A percentile compares a stretch with the other conserved stretches of the same genome.
Conservation (phyloP, 2,888 invertebrate genomes). For the Netelia melanura region DNA sequence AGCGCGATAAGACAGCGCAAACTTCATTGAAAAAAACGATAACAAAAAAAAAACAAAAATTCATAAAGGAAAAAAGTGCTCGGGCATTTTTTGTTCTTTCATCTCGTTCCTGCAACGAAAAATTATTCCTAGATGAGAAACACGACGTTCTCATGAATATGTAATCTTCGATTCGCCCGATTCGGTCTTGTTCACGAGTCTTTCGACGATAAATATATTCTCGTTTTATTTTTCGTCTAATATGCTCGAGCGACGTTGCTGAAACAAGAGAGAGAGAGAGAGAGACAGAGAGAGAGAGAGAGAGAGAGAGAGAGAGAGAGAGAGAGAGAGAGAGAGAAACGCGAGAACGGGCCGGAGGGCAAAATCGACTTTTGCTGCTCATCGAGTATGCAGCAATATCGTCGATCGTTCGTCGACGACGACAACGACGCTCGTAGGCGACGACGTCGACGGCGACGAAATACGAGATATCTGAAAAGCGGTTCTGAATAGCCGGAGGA, state of each 20-base stretch:
- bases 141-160: constrained; percentile 54
- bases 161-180: constrained; percentile 34
- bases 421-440: constrained; percentile 59
- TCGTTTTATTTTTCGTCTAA: constrained; percentile 27
- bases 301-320: constrained; percentile 24
- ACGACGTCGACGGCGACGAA: constrained; percentile 36
- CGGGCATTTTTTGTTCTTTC: not conserved
- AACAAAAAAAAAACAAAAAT: not conserved
- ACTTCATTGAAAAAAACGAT: not conserved
- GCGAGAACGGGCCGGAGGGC: constrained; percentile 19
- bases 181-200: constrained; percentile 20
- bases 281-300: constrained; percentile 49
- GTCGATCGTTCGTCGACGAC: constrained; percentile 76
- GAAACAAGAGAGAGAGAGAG: not conserved
- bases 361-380: constrained; percentile 70
- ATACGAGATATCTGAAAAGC: constrained; percentile 25
- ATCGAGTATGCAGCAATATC: constrained; percentile 80
- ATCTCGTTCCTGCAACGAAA: constrained; percentile 47
- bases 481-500: constrained; percentile 2
- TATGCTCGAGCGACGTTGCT: not conserved
- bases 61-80: too few relatives aligned
- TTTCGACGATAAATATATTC: constrained; percentile 20
- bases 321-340: not conserved
- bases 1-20: not conserved
- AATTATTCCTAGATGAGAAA: constrained; percentile 73